Conservation (phyloP, 92 coral and sea anemone genomes). For the Siderastrea siderea region DNA sequence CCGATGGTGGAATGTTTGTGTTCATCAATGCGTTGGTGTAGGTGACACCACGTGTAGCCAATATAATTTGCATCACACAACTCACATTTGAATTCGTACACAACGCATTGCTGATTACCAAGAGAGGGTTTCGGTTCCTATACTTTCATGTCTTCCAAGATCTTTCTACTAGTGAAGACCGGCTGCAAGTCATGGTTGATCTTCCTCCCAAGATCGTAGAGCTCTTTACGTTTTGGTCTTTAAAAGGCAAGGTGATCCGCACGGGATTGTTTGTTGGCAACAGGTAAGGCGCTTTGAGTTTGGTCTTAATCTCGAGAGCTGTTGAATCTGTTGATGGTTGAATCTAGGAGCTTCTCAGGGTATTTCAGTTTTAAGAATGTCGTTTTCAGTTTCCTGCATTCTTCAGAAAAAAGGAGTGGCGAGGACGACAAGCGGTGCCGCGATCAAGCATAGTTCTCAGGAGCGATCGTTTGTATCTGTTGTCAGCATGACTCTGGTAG, state of each 20-base stretch:
- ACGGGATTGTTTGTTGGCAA: not conserved
- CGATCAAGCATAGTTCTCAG: not conserved
- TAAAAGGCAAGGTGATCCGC: constrained; percentile 31
- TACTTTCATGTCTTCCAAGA: too few relatives aligned
- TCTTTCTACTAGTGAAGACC: constrained; percentile 32
- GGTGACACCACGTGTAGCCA: too few relatives aligned
- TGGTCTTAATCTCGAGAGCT: not conserved
- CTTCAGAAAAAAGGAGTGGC: not conserved
- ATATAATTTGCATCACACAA: too few relatives aligned
- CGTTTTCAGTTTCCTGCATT: constrained; percentile 12
- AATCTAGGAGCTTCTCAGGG: constrained; percentile 31
- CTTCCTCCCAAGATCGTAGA: constrained; percentile 55
- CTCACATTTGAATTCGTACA: too few relatives aligned
- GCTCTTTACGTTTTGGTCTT: constrained; percentile 52
- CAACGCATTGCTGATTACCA: too few relatives aligned
- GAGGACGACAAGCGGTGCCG: not conserved
- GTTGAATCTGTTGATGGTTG: constrained; percentile 2
- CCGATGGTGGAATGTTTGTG: too few relatives aligned
- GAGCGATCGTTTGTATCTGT: not conserved
- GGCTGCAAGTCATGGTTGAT: constrained; percentile 46
- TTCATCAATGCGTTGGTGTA: too few relatives aligned
- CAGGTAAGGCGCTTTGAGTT: constrained; percentile 10
- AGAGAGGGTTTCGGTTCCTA: too few relatives aligned
- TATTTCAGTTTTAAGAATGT: constrained; percentile 35
- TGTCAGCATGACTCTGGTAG: not conserved